Base-by-base conservation (phyloP, 2,797 vertebrate genomes). In the Anguilla megastoma region DNA sequence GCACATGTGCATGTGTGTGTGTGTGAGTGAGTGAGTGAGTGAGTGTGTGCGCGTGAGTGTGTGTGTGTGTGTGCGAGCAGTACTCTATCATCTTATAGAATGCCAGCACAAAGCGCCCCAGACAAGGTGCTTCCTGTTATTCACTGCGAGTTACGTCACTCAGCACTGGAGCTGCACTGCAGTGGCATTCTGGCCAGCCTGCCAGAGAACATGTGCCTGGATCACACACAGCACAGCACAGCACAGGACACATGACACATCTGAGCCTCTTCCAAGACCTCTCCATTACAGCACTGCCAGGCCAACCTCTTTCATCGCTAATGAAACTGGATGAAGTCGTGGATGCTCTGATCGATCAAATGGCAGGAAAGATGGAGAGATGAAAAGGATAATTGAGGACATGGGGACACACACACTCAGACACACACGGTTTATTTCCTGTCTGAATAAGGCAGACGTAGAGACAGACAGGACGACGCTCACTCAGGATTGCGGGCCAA, bases 81-180 rank as follows among this genome's bases (percentile, higher is more conserved):
- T 82, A 85, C 82, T 86, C 71, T 58, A 58, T 58, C 52, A 89
- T 89, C 88, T 87, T 76, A 74, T 76, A 88, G 90, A 89, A 76
- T 71, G 80, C 86, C 66, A 54, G 52, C 87, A 83, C 84, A 84
- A 88, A 85, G 85, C 27, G 41, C 80, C 54, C 86, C 69, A 87
- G 80, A 36, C 88, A 89, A 92, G 91, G 90, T 92, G 89, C 87
- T 92, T 94, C 91, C 91, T 92, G 91, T 91, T 90, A 90, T 91
- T 90, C 85, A 86, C 85, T 54, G 56, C 41, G n/a, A 87, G 85
- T 86, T 66, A 87, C 86, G 89, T 92, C 90, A 91, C 76, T 66
- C 7, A n/a, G 50, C 54, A 52, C 86, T 58, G 86, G 52, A 87
- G 30, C 16, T 7, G 86, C 86, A 79, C 50, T 0, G 52, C 56